These are phyloP conservation scores for Amblyjoppa proteus DNA, from an alignment of 2,888 invertebrate species.

Conservation along the genomic window DNA sequence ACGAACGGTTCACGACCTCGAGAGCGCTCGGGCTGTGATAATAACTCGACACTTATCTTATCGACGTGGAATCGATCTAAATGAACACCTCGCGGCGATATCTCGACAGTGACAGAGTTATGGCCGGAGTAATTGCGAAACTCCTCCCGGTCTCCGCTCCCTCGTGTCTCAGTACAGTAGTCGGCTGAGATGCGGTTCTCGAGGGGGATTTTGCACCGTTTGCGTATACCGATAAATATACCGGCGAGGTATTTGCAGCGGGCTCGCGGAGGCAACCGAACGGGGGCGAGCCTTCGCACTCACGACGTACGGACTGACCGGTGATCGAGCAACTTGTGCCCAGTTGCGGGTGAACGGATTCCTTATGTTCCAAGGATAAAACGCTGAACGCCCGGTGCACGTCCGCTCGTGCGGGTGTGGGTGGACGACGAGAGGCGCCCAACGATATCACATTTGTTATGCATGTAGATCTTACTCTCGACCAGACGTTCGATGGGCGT, in stretches of 20 bases:
- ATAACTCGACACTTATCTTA: no score
- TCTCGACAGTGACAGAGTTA: constrained; percentile 3
- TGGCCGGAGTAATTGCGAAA: not conserved
- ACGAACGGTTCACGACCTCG: no score
- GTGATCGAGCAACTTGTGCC: constrained; percentile 4
- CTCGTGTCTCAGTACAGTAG: not conserved
- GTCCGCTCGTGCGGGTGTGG: constrained; percentile 66
- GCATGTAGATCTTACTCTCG: constrained; percentile 21
- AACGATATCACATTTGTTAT: constrained; percentile 33
- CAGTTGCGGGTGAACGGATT: constrained; percentile 75
- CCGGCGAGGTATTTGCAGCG: not conserved
- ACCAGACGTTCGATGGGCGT: constrained; percentile 26
- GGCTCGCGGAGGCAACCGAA: constrained; percentile 15
- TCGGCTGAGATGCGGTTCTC: not conserved
- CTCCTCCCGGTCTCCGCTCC: not conserved
- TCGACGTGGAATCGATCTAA: not conserved
- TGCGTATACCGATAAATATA: not conserved
- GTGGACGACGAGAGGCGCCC: constrained; percentile 65
- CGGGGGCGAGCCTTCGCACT: constrained; percentile 35
- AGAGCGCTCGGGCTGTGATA: no score
- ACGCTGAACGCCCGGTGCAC: constrained; percentile 32
- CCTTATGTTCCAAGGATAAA: constrained; percentile 73
- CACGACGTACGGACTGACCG: not conserved
- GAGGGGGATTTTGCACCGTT: not conserved
- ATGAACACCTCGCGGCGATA: not conserved